Evolutionary conservation across 2,888 invertebrate genomes (phyloP).

Genomic region (Pandemis heparana): DNA sequence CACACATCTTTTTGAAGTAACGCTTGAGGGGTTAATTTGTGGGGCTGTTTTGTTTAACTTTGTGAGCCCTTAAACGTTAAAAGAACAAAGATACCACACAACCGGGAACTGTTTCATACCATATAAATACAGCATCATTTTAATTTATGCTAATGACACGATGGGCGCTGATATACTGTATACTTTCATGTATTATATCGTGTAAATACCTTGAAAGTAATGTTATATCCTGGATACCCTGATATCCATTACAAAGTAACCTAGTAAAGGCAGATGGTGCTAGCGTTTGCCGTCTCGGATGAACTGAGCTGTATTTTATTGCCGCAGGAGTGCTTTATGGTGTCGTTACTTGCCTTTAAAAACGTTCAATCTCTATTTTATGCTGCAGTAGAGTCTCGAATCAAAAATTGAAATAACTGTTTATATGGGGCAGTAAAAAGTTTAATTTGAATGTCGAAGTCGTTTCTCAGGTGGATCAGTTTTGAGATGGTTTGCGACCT

Average conservation of each 20-base stretch:
- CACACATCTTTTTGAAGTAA: slow-evolving; percentile 2
- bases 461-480: not conserved
- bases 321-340: slow-evolving; percentile 13
- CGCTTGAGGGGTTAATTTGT: slow-evolving; percentile 18
- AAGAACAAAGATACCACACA: not conserved
- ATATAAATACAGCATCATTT: not conserved
- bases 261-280: slow-evolving; percentile 13
- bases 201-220: not conserved
- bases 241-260: not conserved
- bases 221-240: not conserved
- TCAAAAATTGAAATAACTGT: slow-evolving; percentile 5
- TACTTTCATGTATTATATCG: too few species aligned
- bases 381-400: not conserved
- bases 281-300: slow-evolving; percentile 4
- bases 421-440: not conserved
- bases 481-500: too few species aligned
- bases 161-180: too few species aligned
- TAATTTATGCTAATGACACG: not conserved
- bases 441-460: not conserved
- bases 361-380: slow-evolving; percentile 64
- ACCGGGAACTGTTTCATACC: too few species aligned
- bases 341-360: slow-evolving; percentile 22
- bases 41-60: slow-evolving; percentile 11
- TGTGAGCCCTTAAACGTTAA: slow-evolving; percentile 12
- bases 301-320: slow-evolving; percentile 25